These are phyloP conservation scores for Hermetia illucens DNA, from an alignment of 1,140 invertebrate species.

Conservation along the genomic window DNA sequence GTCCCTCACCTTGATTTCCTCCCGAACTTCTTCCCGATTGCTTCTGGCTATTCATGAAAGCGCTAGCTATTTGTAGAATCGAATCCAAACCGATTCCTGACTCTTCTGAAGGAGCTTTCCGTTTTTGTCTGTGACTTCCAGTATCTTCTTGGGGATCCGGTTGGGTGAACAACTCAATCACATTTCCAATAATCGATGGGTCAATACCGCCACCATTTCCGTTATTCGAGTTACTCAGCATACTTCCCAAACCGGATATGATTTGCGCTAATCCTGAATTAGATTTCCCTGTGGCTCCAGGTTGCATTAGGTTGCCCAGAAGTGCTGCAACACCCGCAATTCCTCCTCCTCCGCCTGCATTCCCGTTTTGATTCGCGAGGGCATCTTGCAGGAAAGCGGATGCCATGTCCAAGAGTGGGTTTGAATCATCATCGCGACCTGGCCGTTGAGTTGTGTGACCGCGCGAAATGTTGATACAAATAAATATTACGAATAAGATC, in stretches of 20 bases:
- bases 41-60: conserved; percentile 36
- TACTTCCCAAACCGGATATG: conserved; percentile 29
- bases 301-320: conserved; percentile 40
- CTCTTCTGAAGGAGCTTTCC: conserved; percentile 3
- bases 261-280: conserved; percentile 25
- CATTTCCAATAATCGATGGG: conserved; percentile 31
- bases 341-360: conserved; percentile 23
- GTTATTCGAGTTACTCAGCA: conserved; percentile 19
- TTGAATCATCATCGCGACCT: conserved; percentile 30
- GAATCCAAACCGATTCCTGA: conserved; percentile 32
- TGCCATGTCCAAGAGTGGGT: conserved; percentile 39
- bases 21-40: conserved; percentile 11
- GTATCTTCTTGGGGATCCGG: conserved; percentile 13
- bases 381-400: conserved; percentile 39
- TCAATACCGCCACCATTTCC: conserved; percentile 23
- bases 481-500: conserved; percentile 18
- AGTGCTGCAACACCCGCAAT: conserved; percentile 29
- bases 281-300: conserved; percentile 28
- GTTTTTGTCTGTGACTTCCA: conserved; percentile 6
- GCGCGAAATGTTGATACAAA: conserved; percentile 21
- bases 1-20: conserved; percentile 33
- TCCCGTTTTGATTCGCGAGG: conserved; percentile 32
- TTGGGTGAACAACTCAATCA: conserved; percentile 30
- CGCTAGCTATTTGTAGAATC: conserved; percentile 44
- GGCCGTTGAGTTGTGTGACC: conserved; percentile 12